phyloP scores from a whole-genome alignment of 2,797 vertebrate genomes.

The Vespertilio murinus region DNA sequence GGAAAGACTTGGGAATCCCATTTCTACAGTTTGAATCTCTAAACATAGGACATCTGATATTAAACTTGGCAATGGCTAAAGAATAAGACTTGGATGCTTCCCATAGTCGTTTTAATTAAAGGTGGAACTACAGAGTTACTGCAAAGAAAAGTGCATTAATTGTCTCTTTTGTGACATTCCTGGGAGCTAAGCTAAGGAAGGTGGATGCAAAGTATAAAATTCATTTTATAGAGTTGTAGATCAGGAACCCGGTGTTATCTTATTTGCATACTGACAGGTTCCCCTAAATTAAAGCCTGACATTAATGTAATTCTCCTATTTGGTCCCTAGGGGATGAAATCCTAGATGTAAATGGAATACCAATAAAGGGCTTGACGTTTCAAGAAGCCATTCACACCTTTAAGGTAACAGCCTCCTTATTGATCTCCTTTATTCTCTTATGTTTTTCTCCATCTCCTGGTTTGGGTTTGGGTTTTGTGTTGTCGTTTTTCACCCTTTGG shows the following conservation, averaged over 20 bases:
- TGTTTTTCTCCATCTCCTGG: not conserved
- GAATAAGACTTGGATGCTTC: constrained; percentile 52
- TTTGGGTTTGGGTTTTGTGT: not conserved
- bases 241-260: not conserved
- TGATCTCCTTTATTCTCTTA: not conserved
- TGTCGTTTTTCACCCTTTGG: not conserved
- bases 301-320: constrained; percentile 64
- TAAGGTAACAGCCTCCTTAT: constrained; percentile 87
- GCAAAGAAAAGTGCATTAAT: constrained; percentile 17
- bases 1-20: not conserved
- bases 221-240: constrained; percentile 55
- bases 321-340: constrained; percentile 93
- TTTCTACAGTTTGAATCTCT: constrained; percentile 5
- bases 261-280: not conserved
- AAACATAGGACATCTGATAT: constrained; percentile 23
- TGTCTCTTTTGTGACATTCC: constrained; percentile 42
- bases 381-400: constrained; percentile 98
- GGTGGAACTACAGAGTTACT: constrained; percentile 20
- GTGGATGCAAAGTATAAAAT: constrained; percentile 54
- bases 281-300: constrained; percentile 18
- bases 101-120: constrained; percentile 49
- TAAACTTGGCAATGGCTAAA: not conserved
- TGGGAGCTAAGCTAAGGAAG: constrained; percentile 54
- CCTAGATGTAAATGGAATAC: constrained; percentile 95
- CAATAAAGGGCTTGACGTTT: constrained; percentile 95